Evolutionary conservation across 2,113 vertebrate genomes (phyloP).

Genomic region (Hyperoodon ampullatus): DNA sequence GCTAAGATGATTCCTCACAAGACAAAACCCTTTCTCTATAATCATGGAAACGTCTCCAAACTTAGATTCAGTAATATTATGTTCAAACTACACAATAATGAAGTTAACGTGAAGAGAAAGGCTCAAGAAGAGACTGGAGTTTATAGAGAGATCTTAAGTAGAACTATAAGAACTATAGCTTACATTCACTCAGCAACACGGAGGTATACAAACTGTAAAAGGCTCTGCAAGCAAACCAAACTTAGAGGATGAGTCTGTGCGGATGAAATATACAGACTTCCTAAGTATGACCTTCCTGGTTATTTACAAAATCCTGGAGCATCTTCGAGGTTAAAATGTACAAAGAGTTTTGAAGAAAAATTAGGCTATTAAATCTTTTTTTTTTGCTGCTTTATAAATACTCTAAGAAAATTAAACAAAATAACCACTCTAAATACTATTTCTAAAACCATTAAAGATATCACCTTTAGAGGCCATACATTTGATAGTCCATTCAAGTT

Average conservation of each 20-base stretch:
- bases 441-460: constrained; percentile 1
- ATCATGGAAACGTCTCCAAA: not conserved
- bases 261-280: not conserved
- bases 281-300: not conserved
- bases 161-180: not conserved
- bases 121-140: not conserved
- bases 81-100: not conserved
- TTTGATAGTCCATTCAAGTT: not conserved
- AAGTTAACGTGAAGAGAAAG: not conserved
- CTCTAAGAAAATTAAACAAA: not conserved
- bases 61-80: not conserved
- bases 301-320: not conserved
- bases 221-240: not conserved
- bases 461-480: not conserved
- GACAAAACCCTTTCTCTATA: not conserved
- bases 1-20: not conserved
- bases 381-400: constrained; percentile 36
- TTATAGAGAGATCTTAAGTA: not conserved
- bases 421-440: not conserved
- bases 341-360: not conserved
- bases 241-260: not conserved
- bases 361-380: not conserved
- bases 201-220: not conserved
- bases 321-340: not conserved
- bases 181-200: not conserved